These are phyloP conservation scores for Hafferia zeledoni DNA, from an alignment of 2,797 vertebrate species.

Conservation along the genomic window DNA sequence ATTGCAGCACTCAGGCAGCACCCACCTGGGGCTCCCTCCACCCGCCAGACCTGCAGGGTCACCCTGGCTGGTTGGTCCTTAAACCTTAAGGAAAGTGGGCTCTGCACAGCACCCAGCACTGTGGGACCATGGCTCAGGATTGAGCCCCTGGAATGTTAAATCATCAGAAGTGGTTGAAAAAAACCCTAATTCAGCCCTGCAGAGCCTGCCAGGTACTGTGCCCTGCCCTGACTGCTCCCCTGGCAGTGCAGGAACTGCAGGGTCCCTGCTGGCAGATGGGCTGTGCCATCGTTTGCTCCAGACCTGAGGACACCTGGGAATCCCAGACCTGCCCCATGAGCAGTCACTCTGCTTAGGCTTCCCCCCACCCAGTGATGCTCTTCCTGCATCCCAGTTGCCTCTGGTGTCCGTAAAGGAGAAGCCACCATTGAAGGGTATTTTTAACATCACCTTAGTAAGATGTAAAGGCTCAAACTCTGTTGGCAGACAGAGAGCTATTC, in stretches of 20 bases:
- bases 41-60: fast-evolving
- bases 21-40: neutral
- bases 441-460: conserved; percentile 59
- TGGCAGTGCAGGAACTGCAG: fast-evolving
- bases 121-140: fast-evolving
- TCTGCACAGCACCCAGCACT: fast-evolving
- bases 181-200: neutral
- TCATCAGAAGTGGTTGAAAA: neutral
- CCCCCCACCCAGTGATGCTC: neutral
- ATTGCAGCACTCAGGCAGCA: fast-evolving
- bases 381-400: fast-evolving
- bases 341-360: neutral
- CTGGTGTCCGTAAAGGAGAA: neutral
- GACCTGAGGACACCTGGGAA: neutral
- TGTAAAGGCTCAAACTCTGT: neutral
- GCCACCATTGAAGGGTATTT: neutral
- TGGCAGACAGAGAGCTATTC: conserved; percentile 61
- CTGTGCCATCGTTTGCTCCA: neutral
- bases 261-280: neutral
- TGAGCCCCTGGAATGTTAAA: neutral
- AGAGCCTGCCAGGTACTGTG: neutral
- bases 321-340: fast-evolving
- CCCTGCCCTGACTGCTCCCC: neutral
- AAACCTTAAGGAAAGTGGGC: neutral
- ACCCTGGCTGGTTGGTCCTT: fast-evolving